Percentiles rank a stretch among this genome's conserved stretches.
Evolutionary conservation across 2,888 invertebrate genomes (phyloP).

Genomic region (Cryptocheilus praepositus): DNA sequence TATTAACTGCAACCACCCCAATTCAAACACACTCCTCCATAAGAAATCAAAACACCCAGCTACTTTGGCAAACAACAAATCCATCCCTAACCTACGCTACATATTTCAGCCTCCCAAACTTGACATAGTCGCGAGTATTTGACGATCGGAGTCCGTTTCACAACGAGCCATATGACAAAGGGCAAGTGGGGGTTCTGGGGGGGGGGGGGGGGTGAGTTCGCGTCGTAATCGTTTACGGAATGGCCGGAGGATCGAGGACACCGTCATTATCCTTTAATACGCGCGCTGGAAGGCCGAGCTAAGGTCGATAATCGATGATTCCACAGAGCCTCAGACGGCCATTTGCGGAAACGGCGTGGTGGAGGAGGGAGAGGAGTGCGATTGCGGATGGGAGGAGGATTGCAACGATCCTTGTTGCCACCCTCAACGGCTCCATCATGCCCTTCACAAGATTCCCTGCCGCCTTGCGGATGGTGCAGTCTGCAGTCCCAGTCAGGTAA

Average conservation of each 20-base stretch:
- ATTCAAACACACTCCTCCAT: too few relatives aligned
- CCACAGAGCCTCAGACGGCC: conserved; percentile 89
- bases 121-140: too few relatives aligned
- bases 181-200: too few relatives aligned
- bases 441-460: conserved; percentile 88
- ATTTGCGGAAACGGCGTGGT: conserved; percentile 98
- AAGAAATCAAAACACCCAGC: too few relatives aligned
- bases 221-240: too few relatives aligned
- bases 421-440: conserved; percentile 88
- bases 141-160: too few relatives aligned
- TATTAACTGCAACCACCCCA: too few relatives aligned
- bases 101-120: too few relatives aligned
- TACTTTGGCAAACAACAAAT: too few relatives aligned
- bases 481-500: conserved; percentile 87
- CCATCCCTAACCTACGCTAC: too few relatives aligned
- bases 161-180: too few relatives aligned
- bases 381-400: conserved; percentile 98
- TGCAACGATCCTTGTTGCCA: conserved; percentile 95
- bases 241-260: conserved; percentile 7
- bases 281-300: conserved; percentile 11
- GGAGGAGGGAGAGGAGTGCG: conserved; percentile 96
- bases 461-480: conserved; percentile 86
- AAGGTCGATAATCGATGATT: conserved; percentile 51
- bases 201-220: too few relatives aligned
- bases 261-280: conserved; percentile 12